Evolutionary conservation across 2,113 vertebrate species (phyloP).

Genomic region (Hypanus sabinus): DNA sequence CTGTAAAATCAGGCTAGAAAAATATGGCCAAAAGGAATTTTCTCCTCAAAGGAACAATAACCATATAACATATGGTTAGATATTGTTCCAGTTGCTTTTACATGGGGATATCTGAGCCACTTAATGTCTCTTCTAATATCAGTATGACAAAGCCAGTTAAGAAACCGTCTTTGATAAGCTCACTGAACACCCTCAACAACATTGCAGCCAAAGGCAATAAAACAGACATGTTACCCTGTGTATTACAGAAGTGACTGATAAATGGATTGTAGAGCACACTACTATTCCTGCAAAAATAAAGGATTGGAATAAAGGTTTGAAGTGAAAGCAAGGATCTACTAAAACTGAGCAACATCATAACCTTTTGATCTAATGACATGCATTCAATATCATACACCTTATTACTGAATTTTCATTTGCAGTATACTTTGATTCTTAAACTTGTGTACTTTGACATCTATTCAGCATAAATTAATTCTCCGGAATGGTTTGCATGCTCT

Average conservation of each 20-base stretch:
- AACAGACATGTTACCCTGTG: neutral
- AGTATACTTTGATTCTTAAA: neutral
- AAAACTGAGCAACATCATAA: neutral
- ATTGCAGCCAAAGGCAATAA: neutral
- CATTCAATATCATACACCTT: neutral
- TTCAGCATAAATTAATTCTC: neutral
- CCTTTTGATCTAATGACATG: neutral
- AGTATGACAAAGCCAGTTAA: constrained; percentile 32
- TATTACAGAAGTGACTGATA: neutral
- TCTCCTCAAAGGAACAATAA: constrained; percentile 6
- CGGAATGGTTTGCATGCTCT: neutral
- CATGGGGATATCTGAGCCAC: constrained; percentile 2
- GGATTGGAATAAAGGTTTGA: neutral
- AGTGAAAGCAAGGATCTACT: neutral
- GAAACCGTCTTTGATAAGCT: constrained; percentile 1
- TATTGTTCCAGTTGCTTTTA: neutral
- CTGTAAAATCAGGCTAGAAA: neutral
- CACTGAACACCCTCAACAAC: constrained; percentile 9
- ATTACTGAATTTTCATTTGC: neutral
- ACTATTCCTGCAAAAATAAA: constrained; percentile 6
- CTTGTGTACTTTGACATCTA: neutral
- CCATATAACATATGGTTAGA: neutral
- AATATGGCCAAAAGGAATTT: neutral
- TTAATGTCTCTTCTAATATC: constrained; percentile 5
- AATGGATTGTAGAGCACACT: neutral